Percentiles rank a stretch among this genome's conserved stretches.
phyloP scores from a whole-genome alignment of 2,888 invertebrate species.

The Rotaria macrura region DNA sequence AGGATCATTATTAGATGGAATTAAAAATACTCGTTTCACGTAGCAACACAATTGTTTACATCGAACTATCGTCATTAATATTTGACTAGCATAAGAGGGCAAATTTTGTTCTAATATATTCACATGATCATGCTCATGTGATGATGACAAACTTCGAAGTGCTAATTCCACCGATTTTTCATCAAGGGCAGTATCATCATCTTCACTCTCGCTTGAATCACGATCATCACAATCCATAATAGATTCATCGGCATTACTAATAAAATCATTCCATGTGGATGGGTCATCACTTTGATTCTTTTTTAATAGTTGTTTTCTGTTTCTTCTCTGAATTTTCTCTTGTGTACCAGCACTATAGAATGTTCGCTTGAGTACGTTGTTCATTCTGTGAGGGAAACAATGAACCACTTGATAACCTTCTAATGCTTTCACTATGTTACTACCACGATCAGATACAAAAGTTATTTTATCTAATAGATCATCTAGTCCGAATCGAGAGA shows the following conservation, averaged over 20 bases:
- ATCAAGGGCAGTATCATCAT: not conserved
- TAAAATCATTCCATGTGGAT: not conserved
- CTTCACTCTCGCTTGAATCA: not conserved
- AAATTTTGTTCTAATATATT: not conserved
- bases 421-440: not conserved
- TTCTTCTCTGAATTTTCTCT: not conserved
- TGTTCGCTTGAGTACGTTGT: not conserved
- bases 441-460: not conserved
- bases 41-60: not conserved
- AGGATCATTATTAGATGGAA: not conserved
- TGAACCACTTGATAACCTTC: not conserved
- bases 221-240: not conserved
- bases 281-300: not conserved
- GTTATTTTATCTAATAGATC: not conserved
- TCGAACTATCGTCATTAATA: not conserved
- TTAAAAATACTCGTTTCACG: not conserved
- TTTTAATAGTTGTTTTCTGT: not conserved
- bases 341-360: not conserved
- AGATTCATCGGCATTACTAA: not conserved
- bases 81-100: not conserved
- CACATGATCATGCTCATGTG: not conserved
- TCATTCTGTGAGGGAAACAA: not conserved
- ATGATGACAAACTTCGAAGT: not conserved
- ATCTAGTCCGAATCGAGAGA: not conserved
- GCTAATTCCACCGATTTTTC: not conserved